A percentile compares a stretch with the other conserved stretches of the same genome.
These are phyloP conservation scores for Parnassius orleans DNA, from an alignment of 2,888 invertebrate species.

Conservation along the genomic window DNA sequence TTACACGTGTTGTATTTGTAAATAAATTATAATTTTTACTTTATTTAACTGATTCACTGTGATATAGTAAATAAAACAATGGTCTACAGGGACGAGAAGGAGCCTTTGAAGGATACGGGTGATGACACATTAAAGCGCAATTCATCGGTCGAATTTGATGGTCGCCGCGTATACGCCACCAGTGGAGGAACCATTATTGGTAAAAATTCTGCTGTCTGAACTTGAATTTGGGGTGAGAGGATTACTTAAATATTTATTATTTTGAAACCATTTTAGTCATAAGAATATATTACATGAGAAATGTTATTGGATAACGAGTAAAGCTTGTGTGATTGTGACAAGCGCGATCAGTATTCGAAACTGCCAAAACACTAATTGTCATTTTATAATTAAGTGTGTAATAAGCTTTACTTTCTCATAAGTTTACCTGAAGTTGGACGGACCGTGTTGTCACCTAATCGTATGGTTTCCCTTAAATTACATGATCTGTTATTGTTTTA, in stretches of 20 bases:
- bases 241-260: neutral
- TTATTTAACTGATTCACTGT: too few species aligned
- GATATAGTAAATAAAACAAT: slow-evolving; percentile 10
- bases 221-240: neutral
- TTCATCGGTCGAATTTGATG: slow-evolving; percentile 90
- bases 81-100: slow-evolving; percentile 86
- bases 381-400: slow-evolving; percentile 46
- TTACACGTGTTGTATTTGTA: neutral
- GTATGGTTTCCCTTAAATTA: neutral
- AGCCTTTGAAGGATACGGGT: slow-evolving; percentile 86
- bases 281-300: slow-evolving; percentile 29
- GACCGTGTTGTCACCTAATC: neutral
- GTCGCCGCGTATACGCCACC: slow-evolving; percentile 89
- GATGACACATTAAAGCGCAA: slow-evolving; percentile 86
- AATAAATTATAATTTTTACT: neutral
- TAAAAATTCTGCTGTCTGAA: slow-evolving; percentile 93
- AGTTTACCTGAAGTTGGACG: slow-evolving; percentile 13
- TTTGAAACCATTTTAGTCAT: slow-evolving; percentile 12
- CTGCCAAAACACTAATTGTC: slow-evolving; percentile 68
- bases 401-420: slow-evolving; percentile 52
- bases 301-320: slow-evolving; percentile 34
- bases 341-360: slow-evolving; percentile 71
- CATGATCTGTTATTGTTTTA: slow-evolving; percentile 2
- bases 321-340: slow-evolving; percentile 71
- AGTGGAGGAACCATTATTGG: slow-evolving; percentile 90